These are phyloP conservation scores for Hirundo rustica DNA, from an alignment of 2,797 vertebrate genomes.

Conservation along the genomic window DNA sequence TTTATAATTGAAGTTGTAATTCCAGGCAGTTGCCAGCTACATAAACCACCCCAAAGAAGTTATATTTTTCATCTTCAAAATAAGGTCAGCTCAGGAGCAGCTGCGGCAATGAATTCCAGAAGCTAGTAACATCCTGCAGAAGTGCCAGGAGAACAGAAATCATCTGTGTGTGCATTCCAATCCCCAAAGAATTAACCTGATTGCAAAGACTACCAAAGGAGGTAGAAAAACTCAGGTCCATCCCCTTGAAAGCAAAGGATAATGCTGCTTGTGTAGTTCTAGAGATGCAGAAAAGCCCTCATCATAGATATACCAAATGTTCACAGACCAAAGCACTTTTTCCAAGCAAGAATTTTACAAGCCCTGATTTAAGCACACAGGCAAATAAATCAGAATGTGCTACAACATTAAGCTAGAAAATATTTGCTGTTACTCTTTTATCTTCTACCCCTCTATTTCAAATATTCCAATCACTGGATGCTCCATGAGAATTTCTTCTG, in stretches of 20 bases:
- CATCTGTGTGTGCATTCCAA: neutral
- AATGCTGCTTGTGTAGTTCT: neutral
- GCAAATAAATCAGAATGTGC: neutral
- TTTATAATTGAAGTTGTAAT: neutral
- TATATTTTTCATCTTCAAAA: neutral
- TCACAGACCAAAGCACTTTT: neutral
- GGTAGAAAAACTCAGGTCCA: slow-evolving; percentile 5
- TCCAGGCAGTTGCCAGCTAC: neutral
- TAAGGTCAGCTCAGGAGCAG: neutral
- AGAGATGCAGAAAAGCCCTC: neutral
- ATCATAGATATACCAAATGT: neutral
- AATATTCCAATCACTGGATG: neutral
- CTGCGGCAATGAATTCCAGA: neutral
- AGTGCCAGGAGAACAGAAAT: neutral
- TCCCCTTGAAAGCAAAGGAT: neutral
- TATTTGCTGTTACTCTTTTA: neutral
- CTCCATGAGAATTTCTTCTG: neutral
- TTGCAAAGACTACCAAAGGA: neutral
- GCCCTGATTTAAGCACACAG: neutral
- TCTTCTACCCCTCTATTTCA: neutral
- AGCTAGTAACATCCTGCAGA: neutral
- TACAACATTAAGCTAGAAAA: neutral
- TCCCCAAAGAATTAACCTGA: slow-evolving; percentile 12
- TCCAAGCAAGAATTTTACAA: neutral
- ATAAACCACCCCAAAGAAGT: neutral